phyloP scores from a whole-genome alignment of 2,888 invertebrate species.

The Dastarcus helophoroides region DNA sequence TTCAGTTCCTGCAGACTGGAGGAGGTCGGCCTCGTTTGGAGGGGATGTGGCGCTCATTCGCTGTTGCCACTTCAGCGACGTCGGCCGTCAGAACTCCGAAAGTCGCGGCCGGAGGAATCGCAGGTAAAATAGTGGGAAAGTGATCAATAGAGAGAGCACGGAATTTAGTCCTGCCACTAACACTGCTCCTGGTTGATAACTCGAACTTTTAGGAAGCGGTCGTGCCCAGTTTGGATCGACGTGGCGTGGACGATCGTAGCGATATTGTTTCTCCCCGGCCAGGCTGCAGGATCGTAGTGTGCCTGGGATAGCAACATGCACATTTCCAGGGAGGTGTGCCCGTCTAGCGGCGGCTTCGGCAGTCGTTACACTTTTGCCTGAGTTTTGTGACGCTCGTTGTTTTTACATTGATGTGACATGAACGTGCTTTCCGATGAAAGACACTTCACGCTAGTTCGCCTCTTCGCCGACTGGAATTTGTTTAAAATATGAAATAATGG shows the following conservation, averaged over 20 bases:
- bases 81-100: conserved; percentile 5
- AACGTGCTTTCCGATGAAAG: conserved; percentile 15
- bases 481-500: conserved; percentile 25
- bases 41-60: conserved; percentile 8
- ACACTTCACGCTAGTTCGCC: conserved; percentile 21
- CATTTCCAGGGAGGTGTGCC: conserved; percentile 13
- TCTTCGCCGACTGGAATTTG: conserved; percentile 19
- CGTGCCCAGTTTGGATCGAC: conserved; percentile 5
- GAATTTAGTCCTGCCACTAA: conserved; percentile 8
- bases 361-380: too few species aligned
- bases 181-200: background rate
- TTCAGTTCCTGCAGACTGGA: too few species aligned
- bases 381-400: background rate
- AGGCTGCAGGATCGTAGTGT: conserved; percentile 4
- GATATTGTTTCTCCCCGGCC: conserved; percentile 6
- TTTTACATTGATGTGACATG: conserved; percentile 17
- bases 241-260: conserved; percentile 8
- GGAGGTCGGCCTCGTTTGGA: background rate
- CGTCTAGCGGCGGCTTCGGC: conserved; percentile 4
- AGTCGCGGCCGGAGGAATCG: conserved; percentile 7
- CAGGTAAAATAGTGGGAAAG: conserved; percentile 18
- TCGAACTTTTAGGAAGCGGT: conserved; percentile 8
- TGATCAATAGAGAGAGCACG: conserved; percentile 19
- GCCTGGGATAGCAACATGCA: conserved; percentile 10
- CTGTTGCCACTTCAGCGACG: conserved; percentile 14